A percentile compares a stretch with the other conserved stretches of the same genome.
phyloP scores from a whole-genome alignment of 2,888 invertebrate species.

The Cartodere bifasciata region DNA sequence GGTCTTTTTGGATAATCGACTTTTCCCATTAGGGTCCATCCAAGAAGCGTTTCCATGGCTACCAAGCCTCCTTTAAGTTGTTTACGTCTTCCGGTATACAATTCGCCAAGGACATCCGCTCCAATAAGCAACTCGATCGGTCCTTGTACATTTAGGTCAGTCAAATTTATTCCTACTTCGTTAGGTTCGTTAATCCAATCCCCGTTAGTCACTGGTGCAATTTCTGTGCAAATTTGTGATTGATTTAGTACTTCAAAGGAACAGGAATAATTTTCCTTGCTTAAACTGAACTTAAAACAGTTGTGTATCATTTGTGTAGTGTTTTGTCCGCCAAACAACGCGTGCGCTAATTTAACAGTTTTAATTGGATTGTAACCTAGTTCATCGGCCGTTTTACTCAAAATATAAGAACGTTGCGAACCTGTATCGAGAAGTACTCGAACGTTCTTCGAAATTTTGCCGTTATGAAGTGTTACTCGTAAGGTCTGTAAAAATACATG shows the following conservation, averaged over 20 bases:
- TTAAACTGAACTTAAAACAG: conserved; percentile 3
- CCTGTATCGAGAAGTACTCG: no score
- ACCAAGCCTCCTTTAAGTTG: conserved; percentile 17
- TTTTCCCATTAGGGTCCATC: conserved; percentile 22
- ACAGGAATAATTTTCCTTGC: background rate
- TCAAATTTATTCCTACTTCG: background rate
- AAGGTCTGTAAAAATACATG: no score
- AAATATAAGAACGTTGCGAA: no score
- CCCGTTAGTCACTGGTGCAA: conserved; percentile 4
- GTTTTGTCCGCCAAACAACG: no score
- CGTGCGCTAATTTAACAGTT: no score
- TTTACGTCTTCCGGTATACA: conserved; percentile 9
- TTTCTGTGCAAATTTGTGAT: conserved; percentile 2
- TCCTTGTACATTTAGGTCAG: background rate
- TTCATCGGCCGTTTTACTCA: no score
- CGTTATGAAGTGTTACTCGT: no score
- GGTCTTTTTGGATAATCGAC: no score
- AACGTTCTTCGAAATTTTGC: no score
- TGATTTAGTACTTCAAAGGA: conserved; percentile 7
- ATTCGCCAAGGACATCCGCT: conserved; percentile 6
- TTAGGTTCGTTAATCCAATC: conserved; percentile 5
- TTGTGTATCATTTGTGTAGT: background rate
- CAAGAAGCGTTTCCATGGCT: conserved; percentile 19
- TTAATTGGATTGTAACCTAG: no score
- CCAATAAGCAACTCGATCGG: conserved; percentile 6